A percentile compares a stretch with the other conserved stretches of the same genome.
Evolutionary conservation across 1,140 invertebrate species (phyloP).

Genomic region (Heliothis virescens): DNA sequence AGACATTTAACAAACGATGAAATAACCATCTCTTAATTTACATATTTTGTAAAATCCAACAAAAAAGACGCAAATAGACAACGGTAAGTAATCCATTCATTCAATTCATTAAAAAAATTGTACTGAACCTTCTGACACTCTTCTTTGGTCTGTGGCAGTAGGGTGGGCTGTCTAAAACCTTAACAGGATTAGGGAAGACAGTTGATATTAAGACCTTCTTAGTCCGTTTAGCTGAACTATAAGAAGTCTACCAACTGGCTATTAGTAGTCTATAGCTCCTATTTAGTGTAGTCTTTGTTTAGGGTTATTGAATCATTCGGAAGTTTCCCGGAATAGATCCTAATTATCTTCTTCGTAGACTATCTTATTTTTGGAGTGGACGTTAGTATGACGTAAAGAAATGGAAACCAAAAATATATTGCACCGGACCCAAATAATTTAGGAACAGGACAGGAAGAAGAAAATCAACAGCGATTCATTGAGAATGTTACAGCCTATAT

Average conservation of each 20-base stretch:
- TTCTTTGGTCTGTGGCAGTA: background rate
- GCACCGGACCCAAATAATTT: too few relatives aligned
- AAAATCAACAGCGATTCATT: too few relatives aligned
- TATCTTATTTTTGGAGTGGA: background rate
- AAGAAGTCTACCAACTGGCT: background rate
- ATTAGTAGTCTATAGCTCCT: background rate
- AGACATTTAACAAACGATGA: too few relatives aligned
- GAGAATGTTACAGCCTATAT: too few relatives aligned
- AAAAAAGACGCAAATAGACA: too few relatives aligned
- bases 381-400: too few relatives aligned
- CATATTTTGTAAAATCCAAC: too few relatives aligned
- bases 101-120: background rate
- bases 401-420: too few relatives aligned
- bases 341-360: background rate
- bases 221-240: conserved; percentile 27
- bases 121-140: background rate
- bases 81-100: background rate
- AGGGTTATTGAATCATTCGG: background rate
- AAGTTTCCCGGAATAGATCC: background rate
- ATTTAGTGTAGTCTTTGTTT: conserved; percentile 3
- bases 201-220: conserved; percentile 34
- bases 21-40: too few relatives aligned
- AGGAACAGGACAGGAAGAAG: too few relatives aligned
- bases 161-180: conserved; percentile 23
- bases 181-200: conserved; percentile 33